Base-by-base conservation (phyloP, 1,140 invertebrate genomes). In the Zaprionus tsacasi region DNA sequence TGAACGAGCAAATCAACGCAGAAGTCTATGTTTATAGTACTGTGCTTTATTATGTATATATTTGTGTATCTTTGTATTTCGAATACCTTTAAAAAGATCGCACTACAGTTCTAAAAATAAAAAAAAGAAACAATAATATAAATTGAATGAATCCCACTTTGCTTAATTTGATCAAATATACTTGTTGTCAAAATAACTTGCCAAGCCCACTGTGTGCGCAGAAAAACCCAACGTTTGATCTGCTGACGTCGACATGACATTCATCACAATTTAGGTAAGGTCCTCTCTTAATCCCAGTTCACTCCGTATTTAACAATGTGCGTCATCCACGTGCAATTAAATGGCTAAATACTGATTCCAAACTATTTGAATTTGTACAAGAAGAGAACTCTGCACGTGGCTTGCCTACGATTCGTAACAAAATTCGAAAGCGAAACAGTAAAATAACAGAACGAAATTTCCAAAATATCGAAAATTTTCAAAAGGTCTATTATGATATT, bases 301-400 rank as follows among this genome's bases (percentile, higher is more conserved):
- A 45, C 6, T 45, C 15, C 40, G n/a, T 43, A 45, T 15, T 72
- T 56, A 54, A 70, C 69, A 72, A 65, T 72, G 57, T 58, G 60
- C 75, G 60, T 66, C 61, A 79, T 78, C 70, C 71, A 64, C 52
- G 15, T 50, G 25, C 61, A 70, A 67, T 74, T 69, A 73, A 79
- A 45, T 71, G 30, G 36, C 40, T 55, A 60, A 64, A 45, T 45
- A 45, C 7, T 6, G n/a, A 3, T 45, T 8, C 40, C n/a, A 45
- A 45, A 10, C n/a, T n/a, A 15, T 15, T 45, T 45, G n/a, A 45
- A 45, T 45, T 45, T 15, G 7, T n/a, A 10, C 3, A 45, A 8
- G 6, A 15, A 8, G 40, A 45, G n/a, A 15, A 45, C 38, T 2
- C 38, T n/a, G 38, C 38, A n/a, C n/a, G 13, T 40, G 13, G 6